A percentile compares a stretch with the other conserved stretches of the same genome.
Conservation (phyloP, 2,888 invertebrate genomes). For the Pollenia labialis region DNA sequence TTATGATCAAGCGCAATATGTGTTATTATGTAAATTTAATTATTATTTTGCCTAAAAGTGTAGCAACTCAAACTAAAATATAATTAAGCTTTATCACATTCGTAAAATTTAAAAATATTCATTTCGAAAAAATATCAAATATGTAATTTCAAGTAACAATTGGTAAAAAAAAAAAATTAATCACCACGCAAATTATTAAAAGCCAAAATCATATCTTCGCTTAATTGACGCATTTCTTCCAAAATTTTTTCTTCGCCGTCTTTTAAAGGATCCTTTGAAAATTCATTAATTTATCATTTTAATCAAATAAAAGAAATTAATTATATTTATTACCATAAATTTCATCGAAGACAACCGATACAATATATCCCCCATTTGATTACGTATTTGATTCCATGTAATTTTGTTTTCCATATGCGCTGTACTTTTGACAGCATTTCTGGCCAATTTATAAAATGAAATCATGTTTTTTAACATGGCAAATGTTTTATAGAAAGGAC, state of each 20-base stretch:
- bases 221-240: constrained; percentile 96
- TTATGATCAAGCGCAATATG: too few species aligned
- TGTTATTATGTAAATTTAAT: too few species aligned
- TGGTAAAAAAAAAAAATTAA: not conserved
- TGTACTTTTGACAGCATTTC: constrained; percentile 97
- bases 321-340: constrained; percentile 91
- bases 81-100: too few species aligned
- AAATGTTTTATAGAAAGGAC: constrained; percentile 99
- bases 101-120: not conserved
- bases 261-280: constrained; percentile 95
- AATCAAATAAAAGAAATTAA: not conserved
- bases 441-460: constrained; percentile 98
- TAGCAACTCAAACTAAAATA: too few species aligned
- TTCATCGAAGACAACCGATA: constrained; percentile 99
- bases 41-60: too few species aligned
- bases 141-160: not conserved
- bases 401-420: constrained; percentile 97
- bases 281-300: not conserved
- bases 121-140: not conserved
- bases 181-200: constrained; percentile 94
- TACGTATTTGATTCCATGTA: constrained; percentile 98
- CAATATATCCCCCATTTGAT: constrained; percentile 96
- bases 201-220: constrained; percentile 97
- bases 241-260: constrained; percentile 99
- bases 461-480: constrained; percentile 99